Evolutionary conservation across 1,140 invertebrate genomes (phyloP).

Genomic region (Tetranychus urticae): DNA sequence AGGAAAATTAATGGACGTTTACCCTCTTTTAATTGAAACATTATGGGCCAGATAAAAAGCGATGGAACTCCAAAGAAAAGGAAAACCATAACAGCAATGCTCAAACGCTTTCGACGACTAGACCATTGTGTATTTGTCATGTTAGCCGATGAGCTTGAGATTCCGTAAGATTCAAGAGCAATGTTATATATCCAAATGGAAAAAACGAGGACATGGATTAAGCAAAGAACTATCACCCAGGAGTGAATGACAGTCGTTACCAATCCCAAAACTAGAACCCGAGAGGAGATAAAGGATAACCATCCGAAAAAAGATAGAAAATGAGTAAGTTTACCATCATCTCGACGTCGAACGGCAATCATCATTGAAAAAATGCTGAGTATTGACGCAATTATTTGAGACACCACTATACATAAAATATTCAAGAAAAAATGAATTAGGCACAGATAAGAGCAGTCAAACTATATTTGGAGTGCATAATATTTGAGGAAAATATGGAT

Average conservation of each 20-base stretch:
- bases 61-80: constrained; percentile 16
- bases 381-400: constrained; percentile 12
- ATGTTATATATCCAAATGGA: constrained; percentile 12
- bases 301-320: constrained; percentile 14
- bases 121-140: no score
- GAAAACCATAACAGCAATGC: constrained; percentile 9
- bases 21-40: constrained; percentile 15
- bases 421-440: neutral
- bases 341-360: constrained; percentile 12
- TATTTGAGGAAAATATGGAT: neutral
- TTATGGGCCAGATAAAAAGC: constrained; percentile 15
- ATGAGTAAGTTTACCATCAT: constrained; percentile 14
- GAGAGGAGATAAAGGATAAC: constrained; percentile 12
- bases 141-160: neutral
- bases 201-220: constrained; percentile 11
- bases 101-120: neutral
- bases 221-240: constrained; percentile 8
- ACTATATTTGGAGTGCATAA: neutral
- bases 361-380: constrained; percentile 14
- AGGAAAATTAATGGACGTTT: constrained; percentile 13
- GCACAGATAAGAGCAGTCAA: neutral
- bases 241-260: constrained; percentile 9
- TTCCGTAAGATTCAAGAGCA: constrained; percentile 5
- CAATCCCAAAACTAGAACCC: constrained; percentile 12
- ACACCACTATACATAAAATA: constrained; percentile 8